Base-by-base conservation (phyloP, 2,888 invertebrate genomes). In the Hipparchia semele region DNA sequence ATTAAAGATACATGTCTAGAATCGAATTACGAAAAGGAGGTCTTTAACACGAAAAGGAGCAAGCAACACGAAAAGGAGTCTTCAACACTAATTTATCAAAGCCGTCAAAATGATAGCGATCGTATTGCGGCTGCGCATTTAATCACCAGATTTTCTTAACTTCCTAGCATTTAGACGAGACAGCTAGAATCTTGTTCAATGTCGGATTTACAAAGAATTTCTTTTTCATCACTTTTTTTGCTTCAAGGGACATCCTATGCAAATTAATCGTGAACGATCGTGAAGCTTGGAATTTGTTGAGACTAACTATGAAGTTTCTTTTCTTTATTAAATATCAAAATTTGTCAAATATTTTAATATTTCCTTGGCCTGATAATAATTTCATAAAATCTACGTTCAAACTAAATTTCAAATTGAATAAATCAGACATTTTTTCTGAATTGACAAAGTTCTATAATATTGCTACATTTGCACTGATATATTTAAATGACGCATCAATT, bases 181-280 rank as follows among this genome's bases (percentile, higher is more conserved):
- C 39, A 39, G 49, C 66, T 65, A 68, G 73, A 71, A 73, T 71
- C 73, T 71, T 69, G 73, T 73, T 67, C 71, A 76, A 73, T 49
- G 62, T 65, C 53, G 73, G 62, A 71, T 56, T 62, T 53, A 5
- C 13, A 69, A 70, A 62, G 68, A 68, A 67, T 70, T 74, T 73
- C 45, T 64, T 54, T 73, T 62, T 76, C 70, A 70, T 75, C 69
- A 62, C 53, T 73, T 71, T 67, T 54, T 65, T 71, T 74, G 70
- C 71, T 74, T 68, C 64, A 72, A 69, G 67, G 71, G 73, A 72
- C 74, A 71, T 69, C 70, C 61, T 65, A 58, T 69, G 61, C 70
- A 70, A 75, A 72, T 70, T 72, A 53, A 59, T 61, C 68, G 74
- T 70, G 69, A 72, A 72, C 70, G 72, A 72, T 74, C 62, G 71